Evolutionary conservation across 1,140 invertebrate genomes (phyloP).

Genomic region (Micrasema longulum): DNA sequence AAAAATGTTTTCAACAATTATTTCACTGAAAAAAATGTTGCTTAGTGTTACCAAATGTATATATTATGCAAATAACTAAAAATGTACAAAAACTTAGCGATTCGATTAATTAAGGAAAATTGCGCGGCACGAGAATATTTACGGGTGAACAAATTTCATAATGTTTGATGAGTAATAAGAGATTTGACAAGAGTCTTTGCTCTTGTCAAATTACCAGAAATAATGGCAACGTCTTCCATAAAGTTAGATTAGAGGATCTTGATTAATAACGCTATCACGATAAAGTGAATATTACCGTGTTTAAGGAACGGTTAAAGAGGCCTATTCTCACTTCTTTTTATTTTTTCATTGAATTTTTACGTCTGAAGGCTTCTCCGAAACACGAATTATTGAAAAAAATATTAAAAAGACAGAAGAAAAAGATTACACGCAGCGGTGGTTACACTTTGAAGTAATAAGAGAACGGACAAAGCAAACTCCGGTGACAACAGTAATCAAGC

Average conservation of each 20-base stretch:
- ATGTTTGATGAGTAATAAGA: neutral
- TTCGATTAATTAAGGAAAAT: neutral
- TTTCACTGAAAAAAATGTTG: no score
- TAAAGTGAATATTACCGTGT: slow-evolving; percentile 1
- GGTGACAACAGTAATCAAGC: no score
- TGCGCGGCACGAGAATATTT: neutral
- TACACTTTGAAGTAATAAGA: neutral
- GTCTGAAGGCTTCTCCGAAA: neutral
- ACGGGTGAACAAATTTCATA: neutral
- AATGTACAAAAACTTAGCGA: no score
- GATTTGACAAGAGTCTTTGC: neutral
- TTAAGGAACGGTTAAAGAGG: neutral
- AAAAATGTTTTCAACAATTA: no score
- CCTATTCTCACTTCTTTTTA: neutral
- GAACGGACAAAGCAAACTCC: no score
- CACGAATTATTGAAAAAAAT: neutral
- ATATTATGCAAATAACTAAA: no score
- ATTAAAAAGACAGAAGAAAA: neutral
- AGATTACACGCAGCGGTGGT: neutral
- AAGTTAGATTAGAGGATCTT: slow-evolving; percentile 9
- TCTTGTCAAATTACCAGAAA: slow-evolving; percentile 1
- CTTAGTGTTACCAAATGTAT: no score
- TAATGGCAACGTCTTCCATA: slow-evolving; percentile 4
- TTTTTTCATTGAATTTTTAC: neutral
- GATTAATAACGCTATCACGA: slow-evolving; percentile 5